phyloP scores from a whole-genome alignment of 2,113 vertebrate species.

The Mustelus asterias region DNA sequence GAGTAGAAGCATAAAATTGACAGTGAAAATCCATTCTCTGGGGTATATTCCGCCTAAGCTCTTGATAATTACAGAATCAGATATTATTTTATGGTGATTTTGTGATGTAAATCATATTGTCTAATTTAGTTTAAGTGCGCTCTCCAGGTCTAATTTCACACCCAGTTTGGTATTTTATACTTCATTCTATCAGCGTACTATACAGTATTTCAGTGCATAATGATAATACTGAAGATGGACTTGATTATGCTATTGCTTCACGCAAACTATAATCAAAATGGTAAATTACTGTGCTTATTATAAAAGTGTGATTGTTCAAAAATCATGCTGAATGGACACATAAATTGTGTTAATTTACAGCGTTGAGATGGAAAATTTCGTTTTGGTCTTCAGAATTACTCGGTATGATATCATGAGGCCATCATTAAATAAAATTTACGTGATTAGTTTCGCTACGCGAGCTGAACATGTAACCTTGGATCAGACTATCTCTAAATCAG shows the following conservation, averaged over 20 bases:
- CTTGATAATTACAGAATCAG: conserved; percentile 31
- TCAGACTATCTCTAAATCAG: conserved; percentile 15
- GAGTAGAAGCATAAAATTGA: conserved; percentile 26
- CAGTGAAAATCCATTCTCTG: conserved; percentile 7
- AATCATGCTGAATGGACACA: not conserved
- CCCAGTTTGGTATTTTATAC: conserved; percentile 23
- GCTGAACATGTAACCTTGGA: conserved; percentile 2
- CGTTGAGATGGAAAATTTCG: conserved; percentile 18
- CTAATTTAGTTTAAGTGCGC: conserved; percentile 13
- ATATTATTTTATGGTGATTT: conserved; percentile 36
- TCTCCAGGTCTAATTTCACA: conserved; percentile 34
- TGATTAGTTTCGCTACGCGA: not conserved
- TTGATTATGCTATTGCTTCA: not conserved
- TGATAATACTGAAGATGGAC: conserved; percentile 6
- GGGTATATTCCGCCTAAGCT: conserved; percentile 5
- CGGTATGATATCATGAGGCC: not conserved
- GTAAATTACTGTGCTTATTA: conserved; percentile 8
- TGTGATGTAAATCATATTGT: conserved; percentile 27
- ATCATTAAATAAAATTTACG: conserved; percentile 28
- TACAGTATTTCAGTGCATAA: not conserved
- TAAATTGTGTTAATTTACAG: conserved; percentile 23
- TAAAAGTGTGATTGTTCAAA: not conserved
- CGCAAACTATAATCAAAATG: conserved; percentile 32
- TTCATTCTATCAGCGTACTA: not conserved
- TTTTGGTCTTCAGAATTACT: conserved; percentile 21